Percentiles rank a stretch among this genome's conserved stretches.
phyloP scores from a whole-genome alignment of 2,113 vertebrate genomes.

The Lanius ludovicianus region DNA sequence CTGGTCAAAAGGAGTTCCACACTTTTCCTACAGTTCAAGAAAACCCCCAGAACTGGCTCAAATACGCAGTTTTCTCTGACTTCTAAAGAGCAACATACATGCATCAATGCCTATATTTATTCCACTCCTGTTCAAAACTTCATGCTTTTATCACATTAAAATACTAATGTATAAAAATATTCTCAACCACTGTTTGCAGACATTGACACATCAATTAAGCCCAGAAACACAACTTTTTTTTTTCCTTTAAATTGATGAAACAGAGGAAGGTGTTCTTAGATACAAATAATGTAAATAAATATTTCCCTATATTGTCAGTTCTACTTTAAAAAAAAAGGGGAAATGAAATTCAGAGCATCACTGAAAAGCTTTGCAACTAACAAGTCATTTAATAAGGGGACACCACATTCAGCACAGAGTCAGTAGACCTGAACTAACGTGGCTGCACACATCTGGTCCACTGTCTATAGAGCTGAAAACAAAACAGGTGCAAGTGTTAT shows the following conservation, averaged over 20 bases:
- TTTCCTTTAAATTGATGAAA: background rate
- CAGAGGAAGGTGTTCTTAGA: background rate
- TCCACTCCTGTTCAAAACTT: background rate
- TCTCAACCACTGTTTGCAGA: background rate
- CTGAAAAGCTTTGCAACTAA: background rate
- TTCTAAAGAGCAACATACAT: background rate
- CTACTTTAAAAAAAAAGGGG: background rate
- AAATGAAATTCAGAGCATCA: constrained; percentile 14
- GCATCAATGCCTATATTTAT: background rate
- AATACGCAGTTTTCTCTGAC: background rate
- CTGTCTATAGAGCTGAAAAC: background rate
- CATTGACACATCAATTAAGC: background rate
- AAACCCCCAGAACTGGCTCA: background rate
- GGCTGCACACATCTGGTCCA: constrained; percentile 22
- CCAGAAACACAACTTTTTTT: background rate
- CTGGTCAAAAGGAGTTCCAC: background rate
- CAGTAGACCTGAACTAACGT: background rate
- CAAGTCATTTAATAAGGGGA: background rate
- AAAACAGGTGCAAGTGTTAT: constrained; percentile 45
- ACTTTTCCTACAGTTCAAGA: background rate
- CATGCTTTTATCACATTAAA: background rate
- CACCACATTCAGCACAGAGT: background rate
- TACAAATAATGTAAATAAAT: background rate
- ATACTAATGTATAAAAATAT: background rate
- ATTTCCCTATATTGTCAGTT: background rate